phyloP scores from a whole-genome alignment of 1,140 invertebrate genomes.

The Heliconius hewitsoni region DNA sequence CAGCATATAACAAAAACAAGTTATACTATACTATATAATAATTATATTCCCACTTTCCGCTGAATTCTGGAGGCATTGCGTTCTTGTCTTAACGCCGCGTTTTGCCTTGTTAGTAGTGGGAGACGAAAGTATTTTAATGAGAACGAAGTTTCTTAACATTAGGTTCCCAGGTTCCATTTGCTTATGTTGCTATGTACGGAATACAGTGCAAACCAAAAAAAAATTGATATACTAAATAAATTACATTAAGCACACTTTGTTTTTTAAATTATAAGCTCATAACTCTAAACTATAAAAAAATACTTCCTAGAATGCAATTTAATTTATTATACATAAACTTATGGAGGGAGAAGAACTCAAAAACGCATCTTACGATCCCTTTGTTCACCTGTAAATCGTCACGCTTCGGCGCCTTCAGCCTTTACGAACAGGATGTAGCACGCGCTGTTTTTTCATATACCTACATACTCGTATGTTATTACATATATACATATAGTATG shows the following conservation, averaged over 20 bases:
- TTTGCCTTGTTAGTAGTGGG: neutral
- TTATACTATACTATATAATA: no score
- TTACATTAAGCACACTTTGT: no score
- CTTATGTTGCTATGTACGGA: neutral
- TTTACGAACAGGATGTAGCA: constrained; percentile 17
- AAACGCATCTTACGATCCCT: constrained; percentile 15
- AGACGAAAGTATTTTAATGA: neutral
- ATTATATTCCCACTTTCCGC: no score
- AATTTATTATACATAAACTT: neutral
- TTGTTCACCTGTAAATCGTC: constrained; percentile 5
- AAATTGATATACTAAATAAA: no score
- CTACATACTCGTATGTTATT: neutral
- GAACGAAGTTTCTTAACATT: neutral
- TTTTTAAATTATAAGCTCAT: no score
- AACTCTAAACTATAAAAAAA: neutral
- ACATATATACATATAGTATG: neutral
- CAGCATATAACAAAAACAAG: no score
- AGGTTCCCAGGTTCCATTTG: neutral
- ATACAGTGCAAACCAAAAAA: neutral
- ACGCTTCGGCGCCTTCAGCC: neutral
- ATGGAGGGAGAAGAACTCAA: neutral
- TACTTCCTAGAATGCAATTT: neutral
- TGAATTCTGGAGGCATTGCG: no score
- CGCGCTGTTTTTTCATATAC: constrained; percentile 8
- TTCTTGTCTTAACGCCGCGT: no score